phyloP scores from a whole-genome alignment of 2,888 invertebrate species.

The Caenorhabditis japonica region DNA sequence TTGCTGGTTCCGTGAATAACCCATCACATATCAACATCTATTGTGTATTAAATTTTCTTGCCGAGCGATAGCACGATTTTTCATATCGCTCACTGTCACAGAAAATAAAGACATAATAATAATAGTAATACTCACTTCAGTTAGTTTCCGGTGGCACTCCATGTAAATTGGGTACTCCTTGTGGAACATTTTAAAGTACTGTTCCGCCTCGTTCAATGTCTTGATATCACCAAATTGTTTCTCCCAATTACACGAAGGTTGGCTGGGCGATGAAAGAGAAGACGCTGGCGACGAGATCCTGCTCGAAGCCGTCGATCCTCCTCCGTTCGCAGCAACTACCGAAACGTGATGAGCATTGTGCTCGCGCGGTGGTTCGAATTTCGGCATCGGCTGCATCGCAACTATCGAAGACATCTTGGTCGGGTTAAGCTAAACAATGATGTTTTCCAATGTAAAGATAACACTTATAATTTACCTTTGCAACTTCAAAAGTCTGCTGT shows the following conservation, averaged over 20 bases:
- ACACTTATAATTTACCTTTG: no score
- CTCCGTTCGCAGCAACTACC: slow-evolving; percentile 32
- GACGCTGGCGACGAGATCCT: slow-evolving; percentile 58
- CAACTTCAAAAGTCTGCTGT: slow-evolving; percentile 4
- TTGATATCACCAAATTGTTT: slow-evolving; percentile 55
- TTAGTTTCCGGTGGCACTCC: slow-evolving; percentile 57
- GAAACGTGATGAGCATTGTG: slow-evolving; percentile 14
- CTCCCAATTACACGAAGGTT: slow-evolving; percentile 68
- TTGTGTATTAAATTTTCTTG: no score
- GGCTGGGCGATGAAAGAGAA: slow-evolving; percentile 60
- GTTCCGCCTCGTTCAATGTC: slow-evolving; percentile 51
- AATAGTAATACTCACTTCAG: slow-evolving; percentile 34
- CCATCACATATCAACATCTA: no score
- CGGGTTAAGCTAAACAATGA: slow-evolving; percentile 19
- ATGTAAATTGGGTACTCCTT: slow-evolving; percentile 68
- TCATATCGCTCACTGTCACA: no score
- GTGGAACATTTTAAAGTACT: slow-evolving; percentile 60
- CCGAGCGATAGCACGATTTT: no score
- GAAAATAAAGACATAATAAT: no score
- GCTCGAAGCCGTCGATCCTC: slow-evolving; percentile 53
- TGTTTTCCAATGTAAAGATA: background rate
- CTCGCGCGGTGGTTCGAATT: slow-evolving; percentile 30
- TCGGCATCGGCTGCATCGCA: slow-evolving; percentile 28
- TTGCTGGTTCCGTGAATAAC: no score
- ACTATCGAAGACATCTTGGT: slow-evolving; percentile 16